phyloP scores from a whole-genome alignment of 1,140 invertebrate species.

The Rhynchophorus ferrugineus region DNA sequence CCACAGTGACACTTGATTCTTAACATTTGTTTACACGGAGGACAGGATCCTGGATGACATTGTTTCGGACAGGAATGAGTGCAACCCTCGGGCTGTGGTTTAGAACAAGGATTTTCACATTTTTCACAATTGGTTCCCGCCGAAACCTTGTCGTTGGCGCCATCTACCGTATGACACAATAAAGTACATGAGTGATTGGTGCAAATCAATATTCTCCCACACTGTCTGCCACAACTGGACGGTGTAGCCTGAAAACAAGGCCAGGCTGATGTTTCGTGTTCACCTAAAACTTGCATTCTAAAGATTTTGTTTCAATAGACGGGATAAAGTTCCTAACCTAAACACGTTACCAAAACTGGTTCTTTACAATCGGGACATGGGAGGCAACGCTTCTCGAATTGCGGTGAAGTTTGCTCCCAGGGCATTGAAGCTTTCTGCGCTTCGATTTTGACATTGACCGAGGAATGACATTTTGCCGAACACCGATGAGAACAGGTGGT shows the following conservation, averaged over 20 bases:
- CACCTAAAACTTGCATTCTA: constrained; percentile 48
- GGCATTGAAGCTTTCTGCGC: constrained; percentile 60
- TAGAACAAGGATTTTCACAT: constrained; percentile 64
- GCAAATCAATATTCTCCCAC: constrained; percentile 62
- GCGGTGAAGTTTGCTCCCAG: constrained; percentile 54
- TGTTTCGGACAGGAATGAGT: constrained; percentile 64
- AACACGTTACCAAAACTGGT: constrained; percentile 65
- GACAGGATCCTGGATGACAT: constrained; percentile 68
- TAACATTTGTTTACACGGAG: constrained; percentile 63
- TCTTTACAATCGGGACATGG: constrained; percentile 65
- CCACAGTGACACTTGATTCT: constrained; percentile 74
- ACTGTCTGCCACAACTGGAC: constrained; percentile 65
- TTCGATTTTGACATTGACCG: constrained; percentile 61
- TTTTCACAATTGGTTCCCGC: constrained; percentile 53
- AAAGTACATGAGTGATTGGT: constrained; percentile 71
- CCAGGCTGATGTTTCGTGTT: constrained; percentile 68
- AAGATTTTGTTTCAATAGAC: background rate
- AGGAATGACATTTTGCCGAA: constrained; percentile 68
- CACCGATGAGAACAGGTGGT: constrained; percentile 71
- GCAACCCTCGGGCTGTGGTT: constrained; percentile 66
- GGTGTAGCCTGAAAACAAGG: constrained; percentile 66
- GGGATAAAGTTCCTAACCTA: constrained; percentile 24
- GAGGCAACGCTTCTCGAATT: constrained; percentile 56
- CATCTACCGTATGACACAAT: constrained; percentile 61
- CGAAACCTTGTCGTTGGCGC: constrained; percentile 40